Evolutionary conservation across 2,888 invertebrate species (phyloP), one percentile per base, ranked within the genome.

Genomic region (Eubasilissa splendida): DNA sequence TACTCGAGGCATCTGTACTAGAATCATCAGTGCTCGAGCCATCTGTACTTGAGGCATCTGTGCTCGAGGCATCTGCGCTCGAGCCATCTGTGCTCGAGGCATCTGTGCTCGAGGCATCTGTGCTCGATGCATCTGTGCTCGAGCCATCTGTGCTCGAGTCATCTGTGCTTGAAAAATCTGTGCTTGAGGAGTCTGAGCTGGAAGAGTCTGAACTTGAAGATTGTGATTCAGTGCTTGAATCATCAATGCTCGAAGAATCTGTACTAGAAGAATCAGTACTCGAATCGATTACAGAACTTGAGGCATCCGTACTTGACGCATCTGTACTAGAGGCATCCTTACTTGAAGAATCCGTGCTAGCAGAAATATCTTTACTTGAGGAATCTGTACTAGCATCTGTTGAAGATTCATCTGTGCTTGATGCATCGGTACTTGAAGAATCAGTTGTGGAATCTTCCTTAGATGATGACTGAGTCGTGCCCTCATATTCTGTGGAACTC

Each of bases 1-100:
- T 74, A 52, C 74, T 74, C 33, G 83, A 76, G 22, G 74, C 66
- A 63, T 83, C 84, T 5, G 84, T 84, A 31, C 80, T 80, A 9
- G 84, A 80, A 42, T 12, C 76, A 7, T 84, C 84, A 11, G 84
- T 84, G 52, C 82, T 84, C 77, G 85, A 85, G 52, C 84, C 79
- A 73, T 70, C 83, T 50, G 85, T 84, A 70, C 84, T 84, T n/a
- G 81, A 77, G 10, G 77, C 76, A 68, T 84, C 85, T 56, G 81
- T 84, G 77, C 83, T 78, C 58, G 81, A 78, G n/a, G 33, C 52
- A 31, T 80, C 80, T 10, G 68, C 77, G 12, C 75, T 80, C 53
- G 80, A 56, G 58, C 54, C 68, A 59, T 71, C 78, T 70, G 79
- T 79, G 58, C 77, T 82, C 50, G 82, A 81, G 33, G 77, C 58